phyloP scores from a whole-genome alignment of 1,140 invertebrate genomes.

The Temnothorax curvispinosus region DNA sequence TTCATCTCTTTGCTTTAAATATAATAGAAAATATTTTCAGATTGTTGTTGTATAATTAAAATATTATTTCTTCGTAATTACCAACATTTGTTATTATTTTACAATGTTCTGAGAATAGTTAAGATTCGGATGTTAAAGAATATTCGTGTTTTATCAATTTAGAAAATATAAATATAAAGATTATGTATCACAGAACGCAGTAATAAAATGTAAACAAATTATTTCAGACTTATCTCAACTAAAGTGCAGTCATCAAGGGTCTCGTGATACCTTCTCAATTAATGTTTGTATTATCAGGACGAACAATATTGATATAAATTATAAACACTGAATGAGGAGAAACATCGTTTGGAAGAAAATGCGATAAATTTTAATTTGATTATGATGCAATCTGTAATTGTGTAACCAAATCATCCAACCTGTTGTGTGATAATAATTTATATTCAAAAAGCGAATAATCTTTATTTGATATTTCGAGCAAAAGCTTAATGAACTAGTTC shows the following conservation, averaged over 20 bases:
- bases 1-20: background rate
- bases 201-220: background rate
- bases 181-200: background rate
- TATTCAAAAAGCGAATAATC: background rate
- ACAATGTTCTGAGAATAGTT: background rate
- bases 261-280: background rate
- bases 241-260: background rate
- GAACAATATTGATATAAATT: background rate
- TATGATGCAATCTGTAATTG: background rate
- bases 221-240: background rate
- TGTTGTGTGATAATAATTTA: background rate
- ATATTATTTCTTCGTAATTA: background rate
- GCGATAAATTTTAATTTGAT: background rate
- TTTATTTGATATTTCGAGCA: background rate
- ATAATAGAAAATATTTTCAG: background rate
- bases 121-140: background rate
- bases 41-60: background rate
- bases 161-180: background rate
- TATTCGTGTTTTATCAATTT: constrained; percentile 9
- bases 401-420: background rate
- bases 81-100: background rate
- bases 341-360: background rate
- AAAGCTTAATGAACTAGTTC: background rate
- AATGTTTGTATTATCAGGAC: background rate
- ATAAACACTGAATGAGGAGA: background rate